phyloP scores from a whole-genome alignment of 2,888 invertebrate genomes.

The Arge pagana region DNA sequence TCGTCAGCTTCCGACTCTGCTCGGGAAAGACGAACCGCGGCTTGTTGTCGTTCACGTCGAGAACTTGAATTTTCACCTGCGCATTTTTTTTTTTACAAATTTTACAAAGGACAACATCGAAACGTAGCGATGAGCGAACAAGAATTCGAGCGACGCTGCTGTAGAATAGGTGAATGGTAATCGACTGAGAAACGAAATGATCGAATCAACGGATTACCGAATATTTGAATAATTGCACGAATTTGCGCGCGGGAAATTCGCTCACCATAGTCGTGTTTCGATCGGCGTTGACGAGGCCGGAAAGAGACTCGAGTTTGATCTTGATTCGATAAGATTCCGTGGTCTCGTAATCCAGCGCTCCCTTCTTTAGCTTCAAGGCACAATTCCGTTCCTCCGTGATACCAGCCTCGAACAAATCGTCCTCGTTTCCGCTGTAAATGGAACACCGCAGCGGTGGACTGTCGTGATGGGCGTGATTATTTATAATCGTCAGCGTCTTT shows the following conservation, averaged over 20 bases:
- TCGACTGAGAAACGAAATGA: too few relatives aligned
- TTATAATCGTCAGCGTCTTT: conserved; percentile 74
- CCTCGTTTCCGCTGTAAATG: conserved; percentile 77
- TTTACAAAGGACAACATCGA: too few relatives aligned
- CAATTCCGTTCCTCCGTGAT: conserved; percentile 83
- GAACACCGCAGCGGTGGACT: conserved; percentile 78
- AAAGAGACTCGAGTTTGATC: conserved; percentile 77
- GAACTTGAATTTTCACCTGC: conserved; percentile 78
- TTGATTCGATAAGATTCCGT: conserved; percentile 74
- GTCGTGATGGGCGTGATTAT: conserved; percentile 70
- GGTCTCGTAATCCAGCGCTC: conserved; percentile 78
- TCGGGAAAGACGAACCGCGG: conserved; percentile 81
- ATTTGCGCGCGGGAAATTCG: background rate
- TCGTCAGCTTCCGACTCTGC: conserved; percentile 62
- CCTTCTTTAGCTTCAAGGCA: conserved; percentile 73
- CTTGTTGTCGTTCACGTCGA: conserved; percentile 88
- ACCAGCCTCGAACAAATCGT: conserved; percentile 73
- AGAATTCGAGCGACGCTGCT: too few relatives aligned
- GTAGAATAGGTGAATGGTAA: too few relatives aligned
- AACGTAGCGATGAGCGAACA: too few relatives aligned
- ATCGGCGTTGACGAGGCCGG: conserved; percentile 80
- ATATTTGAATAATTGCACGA: too few relatives aligned
- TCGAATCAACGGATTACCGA: too few relatives aligned
- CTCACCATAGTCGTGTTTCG: conserved; percentile 68
- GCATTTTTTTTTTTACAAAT: too few relatives aligned